Conservation (phyloP, 2,113 vertebrate species). For the Cairina moschata region DNA sequence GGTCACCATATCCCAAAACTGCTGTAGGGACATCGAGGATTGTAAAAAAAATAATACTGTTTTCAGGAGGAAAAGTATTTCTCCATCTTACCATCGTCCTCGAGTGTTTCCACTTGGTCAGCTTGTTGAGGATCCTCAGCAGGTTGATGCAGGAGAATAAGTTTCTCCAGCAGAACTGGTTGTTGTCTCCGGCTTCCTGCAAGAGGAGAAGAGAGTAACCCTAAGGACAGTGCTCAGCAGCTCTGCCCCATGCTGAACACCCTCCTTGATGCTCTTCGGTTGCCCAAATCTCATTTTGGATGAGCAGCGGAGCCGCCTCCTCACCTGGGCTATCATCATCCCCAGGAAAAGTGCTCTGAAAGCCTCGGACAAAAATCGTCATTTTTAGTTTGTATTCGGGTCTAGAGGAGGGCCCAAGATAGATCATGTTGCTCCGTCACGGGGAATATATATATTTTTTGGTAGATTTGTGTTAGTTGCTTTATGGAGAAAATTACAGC, state of each 20-base stretch:
- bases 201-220: neutral
- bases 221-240: no score
- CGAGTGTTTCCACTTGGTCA: conserved; percentile 99
- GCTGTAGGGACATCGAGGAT: neutral
- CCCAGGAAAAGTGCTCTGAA: neutral
- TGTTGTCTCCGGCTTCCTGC: conserved; percentile 93
- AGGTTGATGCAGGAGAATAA: conserved; percentile 97
- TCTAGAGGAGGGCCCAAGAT: neutral
- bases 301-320: neutral
- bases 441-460: neutral
- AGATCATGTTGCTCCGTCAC: neutral
- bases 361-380: neutral
- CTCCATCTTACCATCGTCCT: conserved; percentile 90
- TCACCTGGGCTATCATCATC: neutral
- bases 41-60: neutral
- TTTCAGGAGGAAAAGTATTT: neutral
- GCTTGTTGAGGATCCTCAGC: conserved; percentile 93
- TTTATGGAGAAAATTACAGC: neutral
- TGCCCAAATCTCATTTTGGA: neutral
- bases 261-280: neutral
- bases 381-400: neutral
- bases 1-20: neutral
- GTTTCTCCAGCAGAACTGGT: conserved; percentile 98
- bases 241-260: fast-evolving
- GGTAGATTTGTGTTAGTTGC: neutral